These are phyloP conservation scores for Pseudomugil tenellus DNA, from an alignment of 2,797 vertebrate genomes.

Conservation along the genomic window DNA sequence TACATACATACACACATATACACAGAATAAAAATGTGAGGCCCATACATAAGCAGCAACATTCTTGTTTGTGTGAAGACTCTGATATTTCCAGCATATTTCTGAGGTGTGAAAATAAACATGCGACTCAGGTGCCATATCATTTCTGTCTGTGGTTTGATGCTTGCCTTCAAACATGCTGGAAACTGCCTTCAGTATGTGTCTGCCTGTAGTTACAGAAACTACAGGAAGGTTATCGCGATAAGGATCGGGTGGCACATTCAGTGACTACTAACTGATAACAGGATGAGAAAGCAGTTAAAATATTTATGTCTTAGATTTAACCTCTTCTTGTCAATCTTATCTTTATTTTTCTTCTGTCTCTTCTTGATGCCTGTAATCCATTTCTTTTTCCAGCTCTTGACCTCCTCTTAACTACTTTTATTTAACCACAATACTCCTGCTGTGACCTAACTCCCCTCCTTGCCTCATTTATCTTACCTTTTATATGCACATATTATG, in stretches of 20 bases:
- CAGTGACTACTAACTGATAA: conserved; percentile 14
- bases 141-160: conserved; percentile 37
- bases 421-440: background rate
- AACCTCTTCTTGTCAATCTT: background rate
- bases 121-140: conserved; percentile 26
- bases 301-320: conserved; percentile 9
- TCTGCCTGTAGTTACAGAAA: conserved; percentile 52
- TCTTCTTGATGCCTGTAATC: background rate
- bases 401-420: background rate
- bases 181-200: conserved; percentile 41
- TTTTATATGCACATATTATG: background rate
- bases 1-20: too few relatives aligned
- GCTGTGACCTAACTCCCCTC: background rate
- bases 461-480: background rate
- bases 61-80: background rate
- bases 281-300: conserved; percentile 1
- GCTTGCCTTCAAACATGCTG: conserved; percentile 52
- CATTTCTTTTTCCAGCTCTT: background rate
- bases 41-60: background rate
- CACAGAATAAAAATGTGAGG: too few relatives aligned
- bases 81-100: conserved; percentile 9
- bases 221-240: conserved; percentile 18
- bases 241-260: conserved; percentile 13
- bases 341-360: background rate
- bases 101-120: conserved; percentile 23